Base-by-base conservation (phyloP, 2,888 invertebrate genomes). In the Lepidochrysops patricia region DNA sequence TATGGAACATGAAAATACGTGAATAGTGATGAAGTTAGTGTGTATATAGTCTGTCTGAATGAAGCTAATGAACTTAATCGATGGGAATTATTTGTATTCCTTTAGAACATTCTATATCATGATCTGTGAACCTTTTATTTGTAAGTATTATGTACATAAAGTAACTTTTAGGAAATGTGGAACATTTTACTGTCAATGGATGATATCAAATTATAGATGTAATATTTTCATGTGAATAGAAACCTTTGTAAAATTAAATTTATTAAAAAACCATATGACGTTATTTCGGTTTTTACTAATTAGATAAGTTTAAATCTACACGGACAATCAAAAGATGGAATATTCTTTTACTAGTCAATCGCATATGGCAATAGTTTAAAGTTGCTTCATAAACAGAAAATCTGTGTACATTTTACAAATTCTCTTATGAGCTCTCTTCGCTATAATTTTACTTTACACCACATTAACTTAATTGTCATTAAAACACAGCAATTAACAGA, bases 131-230 rank as follows among this genome's bases (percentile, higher is more conserved):
- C 3, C 6, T 26, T 52, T 13, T 27, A 15, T 26, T 52, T 81
- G 76, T 80, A 80, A 70, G 72, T 75, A 74, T 66, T 74, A 70
- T 80, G 80, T 69, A 70, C 72, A 74, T 64, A 75, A 65, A 74
- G 68, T 72, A 58, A 65, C 67, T 63, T 58, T 67, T 68, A 66
- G 84, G 81, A 84, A 84, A 54, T 84, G 57, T 79, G 76, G 84
- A 84, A 87, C 85, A 84, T 84, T 84, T 82, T 82, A 84, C 80
- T 81, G 84, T 85, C 80, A 78, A 82, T 72, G 80, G 80, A 82
- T 81, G 81, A 83, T 84, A 85, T 83, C 82, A 84, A 77, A 72
- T 59, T 68, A 70, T 81, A 79, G 78, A 64, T 75, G 75, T 82
- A 83, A 82, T 72, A 82, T 83, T 85, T 85, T 79, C 79, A 83